Evolutionary conservation across 2,888 invertebrate genomes (phyloP).

Genomic region (Bimastos eiseni): DNA sequence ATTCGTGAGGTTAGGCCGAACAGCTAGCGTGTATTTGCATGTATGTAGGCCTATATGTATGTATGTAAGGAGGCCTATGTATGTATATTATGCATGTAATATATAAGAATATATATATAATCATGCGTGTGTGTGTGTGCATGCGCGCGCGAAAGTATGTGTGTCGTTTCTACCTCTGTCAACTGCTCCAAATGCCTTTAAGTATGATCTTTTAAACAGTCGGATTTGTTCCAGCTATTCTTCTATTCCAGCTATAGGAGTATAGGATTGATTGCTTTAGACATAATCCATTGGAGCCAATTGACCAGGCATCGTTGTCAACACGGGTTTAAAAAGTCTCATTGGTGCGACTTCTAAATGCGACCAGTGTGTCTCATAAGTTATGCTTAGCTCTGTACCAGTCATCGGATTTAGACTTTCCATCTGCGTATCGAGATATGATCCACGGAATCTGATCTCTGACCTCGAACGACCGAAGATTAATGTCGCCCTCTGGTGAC

Average conservation of each 20-base stretch:
- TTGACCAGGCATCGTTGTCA: neutral
- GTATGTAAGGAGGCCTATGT: slow-evolving; percentile 21
- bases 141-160: slow-evolving; percentile 20
- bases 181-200: neutral
- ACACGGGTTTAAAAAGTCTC: neutral
- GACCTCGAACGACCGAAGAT: neutral
- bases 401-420: neutral
- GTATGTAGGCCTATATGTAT: slow-evolving; percentile 28
- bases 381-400: neutral
- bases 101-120: neutral
- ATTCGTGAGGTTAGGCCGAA: too few species aligned
- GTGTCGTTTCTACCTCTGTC: neutral
- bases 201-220: neutral
- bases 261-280: too few species aligned
- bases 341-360: neutral
- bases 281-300: neutral
- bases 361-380: neutral
- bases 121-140: slow-evolving; percentile 25
- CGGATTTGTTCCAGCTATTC: too few species aligned
- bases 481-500: neutral
- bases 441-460: neutral
- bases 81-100: neutral
- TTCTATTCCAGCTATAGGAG: too few species aligned
- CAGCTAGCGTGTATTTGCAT: too few species aligned
- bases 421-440: neutral